These are phyloP conservation scores for Neotoxoptera formosana DNA, from an alignment of 1,140 invertebrate species.

Conservation along the genomic window DNA sequence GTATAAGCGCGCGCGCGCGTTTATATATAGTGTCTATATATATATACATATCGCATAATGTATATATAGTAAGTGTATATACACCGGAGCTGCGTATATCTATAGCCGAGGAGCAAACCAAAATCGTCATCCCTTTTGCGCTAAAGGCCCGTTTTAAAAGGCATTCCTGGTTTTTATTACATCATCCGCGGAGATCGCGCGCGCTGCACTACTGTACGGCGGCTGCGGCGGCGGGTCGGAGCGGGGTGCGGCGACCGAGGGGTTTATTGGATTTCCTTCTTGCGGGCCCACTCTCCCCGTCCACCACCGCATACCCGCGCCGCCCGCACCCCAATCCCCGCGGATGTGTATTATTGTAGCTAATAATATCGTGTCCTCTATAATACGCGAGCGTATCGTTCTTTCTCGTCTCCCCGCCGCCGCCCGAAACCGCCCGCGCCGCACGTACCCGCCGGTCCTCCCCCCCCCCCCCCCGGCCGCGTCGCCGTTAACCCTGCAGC, in stretches of 20 bases:
- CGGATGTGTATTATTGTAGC: conserved; percentile 57
- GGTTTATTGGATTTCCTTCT: conserved; percentile 55
- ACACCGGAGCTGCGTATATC: not conserved
- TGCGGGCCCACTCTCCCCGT: not conserved
- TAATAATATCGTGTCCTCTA: conserved; percentile 49
- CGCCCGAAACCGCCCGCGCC: not conserved
- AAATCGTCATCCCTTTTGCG: conserved; percentile 57
- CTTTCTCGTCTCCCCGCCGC: not conserved
- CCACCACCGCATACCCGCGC: not conserved
- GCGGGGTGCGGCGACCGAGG: not conserved
- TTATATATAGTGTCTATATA: not conserved
- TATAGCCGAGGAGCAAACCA: conserved; percentile 51
- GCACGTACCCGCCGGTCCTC: not conserved
- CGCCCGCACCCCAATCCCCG: not conserved
- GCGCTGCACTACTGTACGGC: not conserved
- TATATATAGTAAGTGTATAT: not conserved
- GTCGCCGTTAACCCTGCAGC: not conserved
- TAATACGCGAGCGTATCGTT: not conserved
- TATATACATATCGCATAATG: no score
- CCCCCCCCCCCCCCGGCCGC: no score
- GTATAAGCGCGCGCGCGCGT: not conserved
- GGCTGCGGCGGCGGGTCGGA: not conserved
- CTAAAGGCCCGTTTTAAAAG: conserved; percentile 55
- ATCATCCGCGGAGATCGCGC: conserved; percentile 34
- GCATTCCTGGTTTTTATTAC: conserved; percentile 58